These are phyloP conservation scores for Lucinisca nassula DNA, from an alignment of 2,888 invertebrate species.

Conservation along the genomic window DNA sequence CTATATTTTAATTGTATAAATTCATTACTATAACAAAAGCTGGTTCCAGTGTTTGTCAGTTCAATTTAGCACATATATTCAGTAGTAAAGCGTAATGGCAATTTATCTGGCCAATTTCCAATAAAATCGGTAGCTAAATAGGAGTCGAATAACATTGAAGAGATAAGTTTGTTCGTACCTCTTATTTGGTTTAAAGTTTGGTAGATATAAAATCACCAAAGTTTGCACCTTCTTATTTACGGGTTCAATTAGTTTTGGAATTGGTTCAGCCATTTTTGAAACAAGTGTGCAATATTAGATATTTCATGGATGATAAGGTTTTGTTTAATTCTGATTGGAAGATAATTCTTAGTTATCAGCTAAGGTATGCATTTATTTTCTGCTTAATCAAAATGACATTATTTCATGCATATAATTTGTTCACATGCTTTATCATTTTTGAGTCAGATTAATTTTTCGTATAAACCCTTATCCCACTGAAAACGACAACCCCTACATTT, in stretches of 20 bases:
- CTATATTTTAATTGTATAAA: not conserved
- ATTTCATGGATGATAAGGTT: not conserved
- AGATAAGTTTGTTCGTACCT: not conserved
- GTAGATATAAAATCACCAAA: not conserved
- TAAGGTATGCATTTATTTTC: not conserved
- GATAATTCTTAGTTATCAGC: not conserved
- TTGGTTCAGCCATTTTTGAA: not conserved
- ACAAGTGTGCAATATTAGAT: not conserved
- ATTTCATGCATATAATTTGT: too few relatives aligned
- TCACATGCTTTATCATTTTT: too few relatives aligned
- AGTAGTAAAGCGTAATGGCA: not conserved
- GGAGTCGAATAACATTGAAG: not conserved
- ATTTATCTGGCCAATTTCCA: not conserved
- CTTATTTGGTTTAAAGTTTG: not conserved
- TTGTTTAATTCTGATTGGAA: not conserved
- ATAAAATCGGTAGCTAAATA: not conserved
- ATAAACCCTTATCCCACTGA: too few relatives aligned
- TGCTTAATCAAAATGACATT: not conserved
- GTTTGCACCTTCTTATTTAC: conserved; percentile 4
- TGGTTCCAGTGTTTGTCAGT: not conserved
- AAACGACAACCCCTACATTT: too few relatives aligned
- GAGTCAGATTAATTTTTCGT: too few relatives aligned
- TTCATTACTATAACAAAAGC: not conserved
- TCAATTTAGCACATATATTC: not conserved
- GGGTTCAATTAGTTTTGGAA: conserved; percentile 6